These are phyloP conservation scores for Nothocercus nigrocapillus DNA, from an alignment of 2,113 vertebrate genomes.

Conservation along the genomic window DNA sequence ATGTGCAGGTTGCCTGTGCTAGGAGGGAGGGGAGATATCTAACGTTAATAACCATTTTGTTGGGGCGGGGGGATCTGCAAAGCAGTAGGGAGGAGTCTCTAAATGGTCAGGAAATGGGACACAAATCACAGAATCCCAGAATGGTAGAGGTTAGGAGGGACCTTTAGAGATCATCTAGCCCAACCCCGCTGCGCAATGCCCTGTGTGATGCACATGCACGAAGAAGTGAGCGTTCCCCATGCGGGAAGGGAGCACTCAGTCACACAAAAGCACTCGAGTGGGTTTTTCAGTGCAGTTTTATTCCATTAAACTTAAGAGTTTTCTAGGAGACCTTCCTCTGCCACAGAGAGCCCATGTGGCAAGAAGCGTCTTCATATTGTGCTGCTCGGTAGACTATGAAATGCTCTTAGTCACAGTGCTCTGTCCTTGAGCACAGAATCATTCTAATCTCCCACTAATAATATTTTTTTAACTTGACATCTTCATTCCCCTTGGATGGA, in stretches of 20 bases:
- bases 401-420: slow-evolving; percentile 23
- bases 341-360: background rate
- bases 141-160: too few relatives aligned
- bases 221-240: accelerated
- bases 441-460: slow-evolving; percentile 1
- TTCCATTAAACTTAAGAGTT: background rate
- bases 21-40: background rate
- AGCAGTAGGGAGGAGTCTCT: background rate
- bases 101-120: background rate
- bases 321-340: background rate
- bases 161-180: too few relatives aligned
- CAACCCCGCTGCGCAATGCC: too few relatives aligned
- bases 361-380: background rate
- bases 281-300: background rate
- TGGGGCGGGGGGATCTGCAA: background rate
- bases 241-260: background rate
- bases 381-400: slow-evolving; percentile 49
- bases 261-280: background rate
- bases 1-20: background rate
- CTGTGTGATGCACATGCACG: too few relatives aligned
- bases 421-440: slow-evolving; percentile 3
- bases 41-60: background rate
- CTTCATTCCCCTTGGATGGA: background rate
- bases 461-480: background rate
- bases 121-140: background rate